Conservation (phyloP, 1,140 invertebrate species). For the Drosophila malerkotliana region DNA sequence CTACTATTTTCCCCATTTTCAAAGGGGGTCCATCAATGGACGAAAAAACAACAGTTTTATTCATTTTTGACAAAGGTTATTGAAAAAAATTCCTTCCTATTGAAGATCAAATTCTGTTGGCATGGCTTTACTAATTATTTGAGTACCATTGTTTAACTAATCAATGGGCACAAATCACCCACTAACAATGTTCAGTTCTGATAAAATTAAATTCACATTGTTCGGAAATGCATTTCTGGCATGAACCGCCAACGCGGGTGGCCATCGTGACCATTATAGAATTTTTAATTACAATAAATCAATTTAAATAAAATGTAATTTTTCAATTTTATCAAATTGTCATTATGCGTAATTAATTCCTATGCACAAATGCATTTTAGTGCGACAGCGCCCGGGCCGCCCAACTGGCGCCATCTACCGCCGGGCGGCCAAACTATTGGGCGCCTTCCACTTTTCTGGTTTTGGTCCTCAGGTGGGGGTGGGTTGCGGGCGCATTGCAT, state of each 20-base stretch:
- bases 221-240: slow-evolving; percentile 29
- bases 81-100: background rate
- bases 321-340: slow-evolving; percentile 83
- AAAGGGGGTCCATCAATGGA: no score
- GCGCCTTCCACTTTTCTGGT: slow-evolving; percentile 22
- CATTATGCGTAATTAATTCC: slow-evolving; percentile 83
- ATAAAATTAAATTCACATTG: slow-evolving; percentile 55
- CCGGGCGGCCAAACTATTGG: slow-evolving; percentile 20
- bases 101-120: slow-evolving; percentile 5
- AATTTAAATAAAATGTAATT: slow-evolving; percentile 81
- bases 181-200: slow-evolving; percentile 21
- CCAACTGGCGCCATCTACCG: slow-evolving; percentile 32
- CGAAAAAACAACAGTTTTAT: no score
- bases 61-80: no score
- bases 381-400: slow-evolving; percentile 22
- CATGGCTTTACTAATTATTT: slow-evolving; percentile 32
- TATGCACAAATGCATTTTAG: slow-evolving; percentile 79
- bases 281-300: slow-evolving; percentile 83
- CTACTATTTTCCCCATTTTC: no score
- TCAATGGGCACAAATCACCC: slow-evolving; percentile 34
- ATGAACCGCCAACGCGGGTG: slow-evolving; percentile 14
- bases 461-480: background rate
- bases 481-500: background rate
- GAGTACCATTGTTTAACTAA: slow-evolving; percentile 42
- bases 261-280: slow-evolving; percentile 52